phyloP scores from a whole-genome alignment of 2,888 invertebrate species.

The Dendrolimus pini region DNA sequence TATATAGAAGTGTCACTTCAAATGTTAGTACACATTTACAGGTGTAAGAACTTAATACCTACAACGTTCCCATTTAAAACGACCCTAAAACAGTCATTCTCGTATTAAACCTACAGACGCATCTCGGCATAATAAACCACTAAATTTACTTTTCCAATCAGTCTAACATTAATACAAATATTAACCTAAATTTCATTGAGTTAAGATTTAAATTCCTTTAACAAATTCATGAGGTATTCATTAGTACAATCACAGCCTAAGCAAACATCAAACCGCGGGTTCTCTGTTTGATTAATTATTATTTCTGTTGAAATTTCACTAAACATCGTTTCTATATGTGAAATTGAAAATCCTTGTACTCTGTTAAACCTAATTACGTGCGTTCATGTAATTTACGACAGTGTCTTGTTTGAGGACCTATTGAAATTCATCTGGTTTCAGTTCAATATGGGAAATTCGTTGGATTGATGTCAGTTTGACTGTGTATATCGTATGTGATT shows the following conservation, averaged over 20 bases:
- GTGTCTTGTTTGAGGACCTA: not conserved
- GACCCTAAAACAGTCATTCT: not conserved
- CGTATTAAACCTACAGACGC: not conserved
- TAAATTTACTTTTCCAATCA: not conserved
- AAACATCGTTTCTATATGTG: slow-evolving; percentile 26
- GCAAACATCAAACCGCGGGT: slow-evolving; percentile 44
- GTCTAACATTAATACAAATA: not conserved
- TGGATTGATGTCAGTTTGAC: no score
- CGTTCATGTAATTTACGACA: slow-evolving; percentile 3
- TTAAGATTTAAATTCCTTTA: slow-evolving; percentile 4
- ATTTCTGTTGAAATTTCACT: slow-evolving; percentile 46
- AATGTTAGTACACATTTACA: no score
- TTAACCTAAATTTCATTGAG: not conserved
- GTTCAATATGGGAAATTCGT: no score
- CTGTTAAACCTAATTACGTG: slow-evolving; percentile 30
- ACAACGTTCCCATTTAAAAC: no score
- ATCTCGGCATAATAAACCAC: not conserved
- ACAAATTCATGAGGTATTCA: slow-evolving; percentile 18
- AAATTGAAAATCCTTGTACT: slow-evolving; percentile 39
- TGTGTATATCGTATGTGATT: no score
- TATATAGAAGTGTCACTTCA: no score
- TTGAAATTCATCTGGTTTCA: not conserved
- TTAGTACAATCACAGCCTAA: slow-evolving; percentile 55
- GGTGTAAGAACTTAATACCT: no score
- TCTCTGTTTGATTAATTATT: slow-evolving; percentile 56